These are phyloP conservation scores for Pollimyrus isidori DNA, from an alignment of 2,113 vertebrate species.

Conservation along the genomic window DNA sequence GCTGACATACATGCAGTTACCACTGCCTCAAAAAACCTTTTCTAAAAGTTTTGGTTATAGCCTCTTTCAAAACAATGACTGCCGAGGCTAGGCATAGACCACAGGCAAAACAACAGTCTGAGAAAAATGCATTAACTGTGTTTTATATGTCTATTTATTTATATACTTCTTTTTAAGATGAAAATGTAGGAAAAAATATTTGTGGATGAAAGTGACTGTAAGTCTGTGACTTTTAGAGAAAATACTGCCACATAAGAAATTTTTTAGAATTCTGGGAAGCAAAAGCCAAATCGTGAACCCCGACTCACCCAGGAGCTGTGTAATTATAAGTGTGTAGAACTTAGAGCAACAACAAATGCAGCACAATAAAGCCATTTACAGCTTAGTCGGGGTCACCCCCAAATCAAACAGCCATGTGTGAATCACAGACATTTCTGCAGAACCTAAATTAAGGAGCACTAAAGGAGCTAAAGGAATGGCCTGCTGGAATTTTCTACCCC, in stretches of 20 bases:
- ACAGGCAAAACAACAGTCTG: not conserved
- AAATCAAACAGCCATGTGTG: not conserved
- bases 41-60: not conserved
- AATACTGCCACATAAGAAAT: not conserved
- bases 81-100: not conserved
- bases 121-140: not conserved
- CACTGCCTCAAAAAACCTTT: not conserved
- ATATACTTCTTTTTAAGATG: not conserved
- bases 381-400: not conserved
- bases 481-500: not conserved
- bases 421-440: not conserved
- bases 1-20: not conserved
- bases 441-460: not conserved
- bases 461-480: not conserved
- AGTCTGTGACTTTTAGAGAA: not conserved
- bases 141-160: not conserved
- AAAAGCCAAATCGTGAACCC: not conserved
- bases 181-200: not conserved
- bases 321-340: not conserved
- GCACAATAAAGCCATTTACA: not conserved
- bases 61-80: not conserved
- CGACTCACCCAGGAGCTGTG: slow-evolving; percentile 1
- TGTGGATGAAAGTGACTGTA: not conserved
- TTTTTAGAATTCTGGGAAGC: not conserved
- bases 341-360: not conserved